Base-by-base conservation (phyloP, 1,140 invertebrate species). In the Solenopsis invicta region DNA sequence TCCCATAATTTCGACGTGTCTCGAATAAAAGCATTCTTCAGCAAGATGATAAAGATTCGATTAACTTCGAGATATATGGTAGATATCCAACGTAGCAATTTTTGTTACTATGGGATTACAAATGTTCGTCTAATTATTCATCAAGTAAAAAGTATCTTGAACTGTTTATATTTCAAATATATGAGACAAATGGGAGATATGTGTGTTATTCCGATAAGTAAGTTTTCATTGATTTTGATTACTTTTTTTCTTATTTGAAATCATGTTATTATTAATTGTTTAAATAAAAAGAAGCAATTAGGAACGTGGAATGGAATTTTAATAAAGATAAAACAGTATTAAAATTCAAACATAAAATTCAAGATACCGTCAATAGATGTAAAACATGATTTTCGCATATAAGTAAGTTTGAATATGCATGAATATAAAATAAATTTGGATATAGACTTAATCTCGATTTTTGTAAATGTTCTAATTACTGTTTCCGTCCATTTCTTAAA, bases 401-500 rank as follows among this genome's bases (percentile, higher is more conserved):
- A 24, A 5, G 3, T 9, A 24, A 5, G 3, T 52, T 29, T 24
- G 12, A 2, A 45, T 62, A 56, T 37, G 45, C 0, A 61, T 18
- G 16, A n/a, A 29, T 9, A 29, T 48, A 50, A 48, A 48, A 5
- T 34, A 50, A 52, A 18, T 34, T 67, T 13, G 34, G 34, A 24
- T 41, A 50, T 12, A 16, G 4, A 69, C 10, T 18, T 52, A 41
- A n/a, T n/a, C 21, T 54, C 2, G n/a, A 67, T 12, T 29, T 29
- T 29, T 29, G 34, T 10, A 74, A 59, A 48, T 5, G 10, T 8
- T 16, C 61, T 12, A 64, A 74, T 41, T 48, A 21, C 8, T 71
- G 59, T 48, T 75, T 48, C 29, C n/a, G 29, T 75, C 21, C 34
- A 9, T 29, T 74, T 37, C 37, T 74, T 61, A 84, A 74, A 84